Evolutionary conservation across 2,888 invertebrate genomes (phyloP).

Genomic region (Molorchus minor): DNA sequence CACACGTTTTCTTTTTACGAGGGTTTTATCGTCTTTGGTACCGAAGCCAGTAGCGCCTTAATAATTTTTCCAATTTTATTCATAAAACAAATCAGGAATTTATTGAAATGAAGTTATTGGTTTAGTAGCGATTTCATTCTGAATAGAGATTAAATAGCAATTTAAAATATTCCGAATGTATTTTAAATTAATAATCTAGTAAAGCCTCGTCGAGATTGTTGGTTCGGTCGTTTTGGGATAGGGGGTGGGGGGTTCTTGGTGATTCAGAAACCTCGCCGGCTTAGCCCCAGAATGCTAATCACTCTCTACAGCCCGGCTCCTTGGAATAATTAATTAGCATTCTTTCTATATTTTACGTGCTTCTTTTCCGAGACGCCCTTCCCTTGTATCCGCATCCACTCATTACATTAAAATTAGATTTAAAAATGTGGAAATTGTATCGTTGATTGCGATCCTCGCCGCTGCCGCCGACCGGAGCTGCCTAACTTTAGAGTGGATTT

Average conservation of each 20-base stretch:
- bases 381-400: slow-evolving; percentile 49
- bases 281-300: slow-evolving; percentile 65
- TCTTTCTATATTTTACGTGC: slow-evolving; percentile 65
- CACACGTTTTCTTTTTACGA: too few relatives aligned
- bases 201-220: slow-evolving; percentile 30
- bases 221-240: slow-evolving; percentile 30
- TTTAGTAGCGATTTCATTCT: slow-evolving; percentile 36
- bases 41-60: too few relatives aligned
- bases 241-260: slow-evolving; percentile 28
- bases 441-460: slow-evolving; percentile 63
- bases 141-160: slow-evolving; percentile 44
- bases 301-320: slow-evolving; percentile 65
- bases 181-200: slow-evolving; percentile 43
- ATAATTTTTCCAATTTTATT: slow-evolving; percentile 12
- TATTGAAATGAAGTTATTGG: slow-evolving; percentile 29
- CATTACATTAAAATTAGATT: slow-evolving; percentile 64
- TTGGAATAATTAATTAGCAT: slow-evolving; percentile 70
- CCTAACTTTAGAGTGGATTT: slow-evolving; percentile 63
- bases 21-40: too few relatives aligned
- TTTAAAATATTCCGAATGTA: slow-evolving; percentile 44
- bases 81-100: slow-evolving; percentile 19
- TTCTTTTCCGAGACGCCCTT: slow-evolving; percentile 56
- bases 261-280: slow-evolving; percentile 44
- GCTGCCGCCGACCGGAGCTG: slow-evolving; percentile 33
- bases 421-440: slow-evolving; percentile 65